Percentiles rank a stretch among this genome's conserved stretches.
Conservation (phyloP, 2,113 vertebrate genomes). For the Hippocampus guttulatus region DNA sequence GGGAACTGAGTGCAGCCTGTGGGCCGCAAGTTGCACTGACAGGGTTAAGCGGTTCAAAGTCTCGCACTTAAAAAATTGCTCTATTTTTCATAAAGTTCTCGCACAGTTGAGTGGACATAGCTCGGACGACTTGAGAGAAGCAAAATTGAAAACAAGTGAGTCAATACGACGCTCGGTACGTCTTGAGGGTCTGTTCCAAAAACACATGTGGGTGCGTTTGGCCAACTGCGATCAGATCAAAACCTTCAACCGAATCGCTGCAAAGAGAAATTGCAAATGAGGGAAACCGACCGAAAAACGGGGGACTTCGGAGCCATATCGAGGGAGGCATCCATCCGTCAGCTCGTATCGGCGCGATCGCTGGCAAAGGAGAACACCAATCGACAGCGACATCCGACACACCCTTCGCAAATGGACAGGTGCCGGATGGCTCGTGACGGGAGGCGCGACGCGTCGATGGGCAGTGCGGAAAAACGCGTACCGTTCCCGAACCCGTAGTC, state of each 20-base stretch:
- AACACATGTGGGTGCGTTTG: background rate
- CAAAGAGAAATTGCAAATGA: background rate
- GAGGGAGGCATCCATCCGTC: background rate
- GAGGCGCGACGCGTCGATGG: background rate
- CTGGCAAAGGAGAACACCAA: background rate
- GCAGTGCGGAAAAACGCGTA: background rate
- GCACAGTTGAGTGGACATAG: background rate
- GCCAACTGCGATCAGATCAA: background rate
- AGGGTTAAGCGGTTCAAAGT: too few species aligned
- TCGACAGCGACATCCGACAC: background rate
- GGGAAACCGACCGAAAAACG: background rate
- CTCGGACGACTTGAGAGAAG: background rate
- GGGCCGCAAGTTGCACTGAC: too few species aligned
- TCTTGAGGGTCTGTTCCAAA: background rate
- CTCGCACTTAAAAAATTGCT: too few species aligned
- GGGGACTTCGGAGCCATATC: background rate
- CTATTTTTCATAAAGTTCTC: too few species aligned
- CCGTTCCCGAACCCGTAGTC: background rate
- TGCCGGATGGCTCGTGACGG: background rate
- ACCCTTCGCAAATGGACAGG: background rate
- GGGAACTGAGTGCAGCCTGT: too few species aligned
- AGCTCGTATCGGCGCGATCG: background rate
- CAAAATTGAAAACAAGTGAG: background rate
- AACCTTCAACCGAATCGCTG: background rate
- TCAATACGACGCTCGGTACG: too few species aligned